These are phyloP conservation scores for Helostoma temminkii DNA, from an alignment of 2,797 vertebrate species.

Conservation along the genomic window DNA sequence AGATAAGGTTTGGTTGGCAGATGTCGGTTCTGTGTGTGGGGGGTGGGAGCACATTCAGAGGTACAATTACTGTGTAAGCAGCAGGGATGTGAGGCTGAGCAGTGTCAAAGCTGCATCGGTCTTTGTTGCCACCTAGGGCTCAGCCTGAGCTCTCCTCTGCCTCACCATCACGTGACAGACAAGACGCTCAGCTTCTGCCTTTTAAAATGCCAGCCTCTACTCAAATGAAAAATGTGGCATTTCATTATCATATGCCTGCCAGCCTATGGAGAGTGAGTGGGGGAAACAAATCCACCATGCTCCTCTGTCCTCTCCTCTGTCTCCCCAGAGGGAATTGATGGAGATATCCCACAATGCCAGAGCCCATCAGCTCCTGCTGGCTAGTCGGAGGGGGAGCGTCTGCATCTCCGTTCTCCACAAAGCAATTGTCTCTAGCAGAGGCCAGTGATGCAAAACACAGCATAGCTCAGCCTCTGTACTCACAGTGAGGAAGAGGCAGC, in stretches of 20 bases:
- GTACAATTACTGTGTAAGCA: conserved; percentile 21
- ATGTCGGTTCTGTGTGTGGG: not conserved
- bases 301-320: conserved; percentile 23
- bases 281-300: conserved; percentile 38
- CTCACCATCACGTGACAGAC: conserved; percentile 5
- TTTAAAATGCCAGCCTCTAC: conserved; percentile 60
- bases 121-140: conserved; percentile 80
- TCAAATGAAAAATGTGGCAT: conserved; percentile 70
- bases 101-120: conserved; percentile 35
- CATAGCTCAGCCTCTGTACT: not conserved
- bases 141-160: conserved; percentile 16
- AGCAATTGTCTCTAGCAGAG: conserved; percentile 22
- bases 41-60: not conserved
- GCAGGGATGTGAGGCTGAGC: conserved; percentile 32
- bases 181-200: conserved; percentile 29
- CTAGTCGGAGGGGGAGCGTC: conserved; percentile 68
- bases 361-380: conserved; percentile 79
- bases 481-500: too few species aligned
- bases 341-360: conserved; percentile 81
- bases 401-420: conserved; percentile 10
- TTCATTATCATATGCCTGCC: conserved; percentile 75
- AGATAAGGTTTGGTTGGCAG: conserved; percentile 6
- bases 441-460: conserved; percentile 39
- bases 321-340: conserved; percentile 79
- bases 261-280: conserved; percentile 41